Percentiles rank a stretch among this genome's conserved stretches.
Evolutionary conservation across 2,113 vertebrate genomes (phyloP).

Genomic region (Lophochroa leadbeateri): DNA sequence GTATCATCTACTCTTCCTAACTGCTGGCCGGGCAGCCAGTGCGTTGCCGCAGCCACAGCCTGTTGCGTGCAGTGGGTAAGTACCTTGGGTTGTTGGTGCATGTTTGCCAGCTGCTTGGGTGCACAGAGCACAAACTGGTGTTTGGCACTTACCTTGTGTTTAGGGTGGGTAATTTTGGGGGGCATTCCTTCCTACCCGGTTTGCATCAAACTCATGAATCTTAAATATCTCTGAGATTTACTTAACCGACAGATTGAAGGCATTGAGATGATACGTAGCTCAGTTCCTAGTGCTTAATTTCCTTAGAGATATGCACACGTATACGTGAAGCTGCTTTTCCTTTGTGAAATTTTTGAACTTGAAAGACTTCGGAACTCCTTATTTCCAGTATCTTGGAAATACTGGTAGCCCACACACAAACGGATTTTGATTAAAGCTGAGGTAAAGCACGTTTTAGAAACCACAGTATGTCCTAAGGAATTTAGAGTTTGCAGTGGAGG

Average conservation of each 20-base stretch:
- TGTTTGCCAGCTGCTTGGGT: neutral
- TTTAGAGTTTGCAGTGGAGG: neutral
- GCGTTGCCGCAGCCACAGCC: rapidly evolving
- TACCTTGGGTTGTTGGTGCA: too few relatives aligned
- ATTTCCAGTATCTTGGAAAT: neutral
- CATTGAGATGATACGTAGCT: neutral
- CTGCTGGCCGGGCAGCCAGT: neutral
- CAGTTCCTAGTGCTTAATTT: neutral
- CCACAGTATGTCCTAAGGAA: neutral
- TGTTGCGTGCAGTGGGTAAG: neutral
- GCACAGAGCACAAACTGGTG: neutral
- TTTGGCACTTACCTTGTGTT: neutral
- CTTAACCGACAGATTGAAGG: neutral
- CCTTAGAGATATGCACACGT: neutral
- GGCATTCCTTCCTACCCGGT: neutral
- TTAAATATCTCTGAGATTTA: neutral
- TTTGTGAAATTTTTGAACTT: neutral
- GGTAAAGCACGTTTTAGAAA: neutral
- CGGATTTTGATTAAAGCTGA: neutral
- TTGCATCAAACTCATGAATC: neutral
- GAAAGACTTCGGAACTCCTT: neutral
- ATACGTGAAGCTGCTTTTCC: neutral
- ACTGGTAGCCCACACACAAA: rapidly evolving
- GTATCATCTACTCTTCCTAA: neutral
- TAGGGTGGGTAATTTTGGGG: neutral